Evolutionary conservation across 1,140 invertebrate species (phyloP), one percentile per base, ranked within the genome.

Genomic region (Drosophila grimshawi): DNA sequence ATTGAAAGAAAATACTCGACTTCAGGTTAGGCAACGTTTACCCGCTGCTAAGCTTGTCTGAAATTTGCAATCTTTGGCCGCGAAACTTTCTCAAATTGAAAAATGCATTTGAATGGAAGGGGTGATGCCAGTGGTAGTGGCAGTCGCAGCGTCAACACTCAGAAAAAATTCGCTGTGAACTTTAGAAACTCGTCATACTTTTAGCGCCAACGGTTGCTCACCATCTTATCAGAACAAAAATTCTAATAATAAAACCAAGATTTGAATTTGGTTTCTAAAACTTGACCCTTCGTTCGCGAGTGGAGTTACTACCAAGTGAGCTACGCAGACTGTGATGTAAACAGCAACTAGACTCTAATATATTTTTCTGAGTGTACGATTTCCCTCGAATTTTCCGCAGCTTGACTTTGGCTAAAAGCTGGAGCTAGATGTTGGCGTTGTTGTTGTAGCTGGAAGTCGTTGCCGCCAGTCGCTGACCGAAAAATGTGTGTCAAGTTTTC

Each of bases 401-500:
- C 73, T 62, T 64, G 63, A 62, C 62, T 71, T 32, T 55, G 37
- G 80, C 67, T 73, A 81, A 89, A 90, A 89, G 80, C 89, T 88
- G 80, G 85, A 88, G 80, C 62, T 63, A 59, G 10, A 30, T 66
- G 59, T 35, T 46, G 11, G 4, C 35, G 37, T 41, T 51, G 27
- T 65, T 51, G 30, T 11, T 46, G 43, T 30, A 11, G 52, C 61
- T 57, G 68, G 64, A 57, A 74, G 69, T 70, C 63, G 75, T 76
- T 83, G 80, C 59, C 65, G 66, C 65, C 53, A 75, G 82, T 72
- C 78, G 82, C 78, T 86, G 82, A 79, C 82, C 82, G 78, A 86
- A 86, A 86, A 85, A 85, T 86, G 81, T 85, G 69, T 86, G 81
- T 85, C 81, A 85, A 85, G 81, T 86, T 85, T 85, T 85, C 81